A percentile compares a stretch with the other conserved stretches of the same genome.
Evolutionary conservation across 2,797 vertebrate species (phyloP).

Genomic region (Epinephelus awoara): DNA sequence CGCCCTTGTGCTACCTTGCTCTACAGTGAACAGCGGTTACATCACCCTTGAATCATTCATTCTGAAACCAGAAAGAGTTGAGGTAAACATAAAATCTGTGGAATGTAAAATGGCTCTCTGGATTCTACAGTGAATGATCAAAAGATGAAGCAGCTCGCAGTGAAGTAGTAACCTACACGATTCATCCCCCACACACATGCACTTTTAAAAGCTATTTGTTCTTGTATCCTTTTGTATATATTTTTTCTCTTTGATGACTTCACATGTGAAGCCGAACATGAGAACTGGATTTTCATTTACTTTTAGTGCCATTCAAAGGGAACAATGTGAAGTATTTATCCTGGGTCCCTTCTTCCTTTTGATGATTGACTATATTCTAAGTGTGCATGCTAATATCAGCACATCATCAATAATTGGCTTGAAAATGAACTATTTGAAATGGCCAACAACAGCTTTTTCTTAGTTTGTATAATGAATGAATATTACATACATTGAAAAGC

Average conservation of each 20-base stretch:
- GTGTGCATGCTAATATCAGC: too few relatives aligned
- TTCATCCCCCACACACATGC: slow-evolving; percentile 12
- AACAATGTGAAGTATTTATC: slow-evolving; percentile 17
- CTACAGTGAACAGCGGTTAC: slow-evolving; percentile 74
- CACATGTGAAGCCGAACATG: slow-evolving; percentile 9
- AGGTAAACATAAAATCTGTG: slow-evolving; percentile 73
- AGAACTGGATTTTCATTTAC: not conserved
- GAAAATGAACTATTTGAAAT: too few relatives aligned
- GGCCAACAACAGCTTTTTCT: too few relatives aligned
- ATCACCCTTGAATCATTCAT: slow-evolving; percentile 80
- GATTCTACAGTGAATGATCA: slow-evolving; percentile 50
- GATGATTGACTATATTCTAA: too few relatives aligned
- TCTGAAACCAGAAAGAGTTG: slow-evolving; percentile 63
- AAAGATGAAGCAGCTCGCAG: slow-evolving; percentile 46
- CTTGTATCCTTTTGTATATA: slow-evolving; percentile 43
- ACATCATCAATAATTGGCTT: too few relatives aligned
- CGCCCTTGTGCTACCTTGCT: slow-evolving; percentile 67
- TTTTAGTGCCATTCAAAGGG: slow-evolving; percentile 1
- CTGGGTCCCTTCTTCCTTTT: not conserved
- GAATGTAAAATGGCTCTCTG: slow-evolving; percentile 55
- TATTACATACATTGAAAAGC: too few relatives aligned
- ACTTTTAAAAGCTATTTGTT: slow-evolving; percentile 29
- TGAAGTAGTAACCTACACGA: slow-evolving; percentile 16
- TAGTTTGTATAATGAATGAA: too few relatives aligned
- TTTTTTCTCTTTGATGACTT: slow-evolving; percentile 25